Conservation (phyloP, 37 sponge, comb jelly and placozoan species). For the Aplysina aerophoba region DNA sequence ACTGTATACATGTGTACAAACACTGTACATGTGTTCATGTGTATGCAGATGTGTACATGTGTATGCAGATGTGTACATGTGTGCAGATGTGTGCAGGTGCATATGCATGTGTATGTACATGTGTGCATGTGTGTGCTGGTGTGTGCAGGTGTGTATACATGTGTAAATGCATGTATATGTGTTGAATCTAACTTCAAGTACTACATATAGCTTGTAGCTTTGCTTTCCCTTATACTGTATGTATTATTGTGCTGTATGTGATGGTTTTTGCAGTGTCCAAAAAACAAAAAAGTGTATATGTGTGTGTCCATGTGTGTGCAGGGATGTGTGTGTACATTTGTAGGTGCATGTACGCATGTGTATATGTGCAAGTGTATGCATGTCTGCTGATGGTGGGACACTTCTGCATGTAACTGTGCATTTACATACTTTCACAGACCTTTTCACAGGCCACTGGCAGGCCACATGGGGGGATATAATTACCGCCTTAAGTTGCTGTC, state of each 20-base stretch:
- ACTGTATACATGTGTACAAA: too few relatives aligned
- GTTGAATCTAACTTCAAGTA: too few relatives aligned
- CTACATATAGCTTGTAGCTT: too few relatives aligned
- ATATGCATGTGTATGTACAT: not conserved
- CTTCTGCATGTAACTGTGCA: conserved; percentile 6
- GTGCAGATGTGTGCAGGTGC: not conserved
- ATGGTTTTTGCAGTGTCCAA: too few relatives aligned
- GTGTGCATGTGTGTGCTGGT: too few relatives aligned
- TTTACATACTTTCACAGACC: not conserved
- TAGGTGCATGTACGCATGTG: not conserved
- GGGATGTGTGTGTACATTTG: not conserved
- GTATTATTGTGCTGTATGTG: too few relatives aligned
- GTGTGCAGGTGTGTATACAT: too few relatives aligned
- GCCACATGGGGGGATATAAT: not conserved
- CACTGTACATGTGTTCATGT: too few relatives aligned
- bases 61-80: not conserved
- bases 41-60: not conserved
- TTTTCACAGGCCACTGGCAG: not conserved
- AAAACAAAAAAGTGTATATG: not conserved
- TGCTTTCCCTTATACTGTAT: too few relatives aligned
- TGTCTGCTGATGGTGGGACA: not conserved
- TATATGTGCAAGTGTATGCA: not conserved
- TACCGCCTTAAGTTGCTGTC: too few relatives aligned
- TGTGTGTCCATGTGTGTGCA: conserved; percentile 13
- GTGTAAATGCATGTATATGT: too few relatives aligned